Conservation (phyloP, 2,113 vertebrate species). For the Phylloscopus whistleri region DNA sequence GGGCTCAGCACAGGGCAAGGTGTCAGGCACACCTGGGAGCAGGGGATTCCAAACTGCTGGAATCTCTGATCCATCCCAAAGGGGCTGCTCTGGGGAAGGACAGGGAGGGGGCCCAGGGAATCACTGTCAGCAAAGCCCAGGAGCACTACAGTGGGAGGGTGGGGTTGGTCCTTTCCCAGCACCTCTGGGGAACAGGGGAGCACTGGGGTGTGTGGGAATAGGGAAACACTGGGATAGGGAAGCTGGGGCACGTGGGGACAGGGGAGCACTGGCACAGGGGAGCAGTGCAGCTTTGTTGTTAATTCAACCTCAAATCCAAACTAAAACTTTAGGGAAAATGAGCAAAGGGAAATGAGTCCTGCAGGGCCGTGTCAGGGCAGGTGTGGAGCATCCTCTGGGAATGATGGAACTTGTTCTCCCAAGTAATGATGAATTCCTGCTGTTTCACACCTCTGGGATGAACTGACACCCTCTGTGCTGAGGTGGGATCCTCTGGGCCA, state of each 20-base stretch:
- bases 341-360: not conserved
- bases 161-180: not conserved
- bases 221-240: not conserved
- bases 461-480: rapidly evolving
- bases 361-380: not conserved
- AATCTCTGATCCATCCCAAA: not conserved
- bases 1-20: not conserved
- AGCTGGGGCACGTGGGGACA: not conserved
- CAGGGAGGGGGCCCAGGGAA: rapidly evolving
- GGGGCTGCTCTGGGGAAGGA: not conserved
- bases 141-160: not conserved
- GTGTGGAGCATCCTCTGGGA: not conserved
- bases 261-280: not conserved
- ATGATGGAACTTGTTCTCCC: not conserved
- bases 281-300: not conserved
- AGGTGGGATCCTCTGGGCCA: not conserved
- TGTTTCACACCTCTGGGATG: not conserved
- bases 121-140: not conserved
- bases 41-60: not conserved
- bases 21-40: not conserved
- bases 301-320: not conserved
- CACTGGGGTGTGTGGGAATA: not conserved
- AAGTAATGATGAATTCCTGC: not conserved
- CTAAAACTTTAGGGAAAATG: not conserved
- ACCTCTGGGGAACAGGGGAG: no score